phyloP scores from a whole-genome alignment of 2,797 vertebrate species.

The Xiphophorus birchmanni region DNA sequence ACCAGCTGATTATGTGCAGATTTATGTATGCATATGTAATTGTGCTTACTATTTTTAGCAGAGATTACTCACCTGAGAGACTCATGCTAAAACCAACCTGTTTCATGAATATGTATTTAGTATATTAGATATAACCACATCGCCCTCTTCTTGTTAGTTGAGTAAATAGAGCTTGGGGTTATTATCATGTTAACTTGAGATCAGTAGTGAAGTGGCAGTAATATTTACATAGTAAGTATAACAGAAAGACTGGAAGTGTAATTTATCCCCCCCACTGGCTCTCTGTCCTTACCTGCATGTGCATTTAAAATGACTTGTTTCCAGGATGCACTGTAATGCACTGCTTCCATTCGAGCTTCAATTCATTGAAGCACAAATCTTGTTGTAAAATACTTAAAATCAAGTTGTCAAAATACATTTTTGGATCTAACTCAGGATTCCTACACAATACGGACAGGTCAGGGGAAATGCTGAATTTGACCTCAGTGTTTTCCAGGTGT shows the following conservation, averaged over 20 bases:
- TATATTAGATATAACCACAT: conserved; percentile 39
- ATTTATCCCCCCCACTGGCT: conserved; percentile 14
- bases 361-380: conserved; percentile 10
- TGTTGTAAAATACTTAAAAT: conserved; percentile 36
- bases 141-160: conserved; percentile 8
- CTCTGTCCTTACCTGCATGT: conserved; percentile 19
- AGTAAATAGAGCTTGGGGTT: conserved; percentile 34
- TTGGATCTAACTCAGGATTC: not conserved
- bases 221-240: conserved; percentile 2
- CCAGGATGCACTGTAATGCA: not conserved
- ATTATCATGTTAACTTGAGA: conserved; percentile 30
- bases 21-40: conserved; percentile 62
- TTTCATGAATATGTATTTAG: conserved; percentile 66
- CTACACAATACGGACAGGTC: not conserved
- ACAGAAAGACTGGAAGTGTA: not conserved
- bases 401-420: conserved; percentile 36
- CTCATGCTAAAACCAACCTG: conserved; percentile 33
- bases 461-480: not conserved
- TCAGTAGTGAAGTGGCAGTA: not conserved
- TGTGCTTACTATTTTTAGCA: conserved; percentile 56
- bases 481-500: not conserved
- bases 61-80: conserved; percentile 68
- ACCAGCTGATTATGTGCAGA: conserved; percentile 57
- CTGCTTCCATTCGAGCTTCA: conserved; percentile 17
- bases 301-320: conserved; percentile 14